Base-by-base conservation (phyloP, 1,140 invertebrate genomes). In the Heliothis subflexa region DNA sequence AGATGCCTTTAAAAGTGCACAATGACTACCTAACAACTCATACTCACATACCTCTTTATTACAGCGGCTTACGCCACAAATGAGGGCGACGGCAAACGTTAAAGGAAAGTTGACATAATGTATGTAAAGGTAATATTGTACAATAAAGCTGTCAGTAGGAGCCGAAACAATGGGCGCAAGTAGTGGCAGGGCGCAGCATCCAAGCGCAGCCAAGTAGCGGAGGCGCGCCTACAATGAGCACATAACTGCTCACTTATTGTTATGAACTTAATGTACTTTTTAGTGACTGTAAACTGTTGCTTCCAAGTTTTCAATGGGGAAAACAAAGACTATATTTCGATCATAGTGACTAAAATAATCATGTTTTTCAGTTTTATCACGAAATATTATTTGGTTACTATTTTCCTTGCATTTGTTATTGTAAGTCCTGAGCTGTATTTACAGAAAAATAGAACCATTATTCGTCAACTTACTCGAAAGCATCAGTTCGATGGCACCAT, bases 21-120 rank as follows among this genome's bases (percentile, higher is more conserved):
- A 40, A 40, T 7, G 9, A 40, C 33, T 40, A 33, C 33, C 33
- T 33, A 40, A 40, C 33, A 40, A 3, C 33, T 40, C 33, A 40
- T 33, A 3, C 33, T 33, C 33, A 33, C 7, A 33, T 33, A 33
- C 3, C 7, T 40, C 33, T 9, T 40, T 40, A 5, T 40, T 40
- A 40, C 33, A 5, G 4, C 5, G 33, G 0, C 33, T 40, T 40
- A 40, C 33, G 33, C 33, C 33, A 40, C 33, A 40, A 9, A 40
- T 7, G 66, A 52, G 66, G 66, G 66, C 66, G 66, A 70, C 40
- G 40, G n/a, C 47, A 47, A 62, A 70, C 21, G 66, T 40, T 70
- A 52, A 70, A 70, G 47, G 66, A 25, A 70, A 50, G 7, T 47
- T 70, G 50, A 70, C 66, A 70, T 52, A 70, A 70, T 70, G 18